Percentiles rank a stretch among this genome's conserved stretches.
Evolutionary conservation across 2,113 vertebrate genomes (phyloP).

Genomic region (Zosterops hypoxanthus): DNA sequence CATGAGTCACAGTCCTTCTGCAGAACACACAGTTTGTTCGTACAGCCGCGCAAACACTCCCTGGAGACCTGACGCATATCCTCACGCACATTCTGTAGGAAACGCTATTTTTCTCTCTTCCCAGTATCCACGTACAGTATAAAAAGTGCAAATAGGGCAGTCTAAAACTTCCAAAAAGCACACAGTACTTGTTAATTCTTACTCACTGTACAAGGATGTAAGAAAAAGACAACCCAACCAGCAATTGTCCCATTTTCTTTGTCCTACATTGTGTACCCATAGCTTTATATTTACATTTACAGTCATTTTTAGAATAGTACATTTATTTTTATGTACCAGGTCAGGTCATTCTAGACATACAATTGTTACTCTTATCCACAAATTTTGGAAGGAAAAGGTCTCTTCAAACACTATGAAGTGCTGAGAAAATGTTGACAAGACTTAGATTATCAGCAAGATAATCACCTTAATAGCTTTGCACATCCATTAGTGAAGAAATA

Average conservation of each 20-base stretch:
- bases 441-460: not conserved
- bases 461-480: not conserved
- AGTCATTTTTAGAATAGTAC: constrained; percentile 11
- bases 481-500: not conserved
- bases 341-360: constrained; percentile 3
- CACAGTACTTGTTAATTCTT: not conserved
- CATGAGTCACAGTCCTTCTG: not conserved
- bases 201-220: not conserved
- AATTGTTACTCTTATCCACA: not conserved
- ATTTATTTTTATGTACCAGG: constrained; percentile 27
- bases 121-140: not conserved
- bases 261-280: not conserved
- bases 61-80: not conserved
- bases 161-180: not conserved
- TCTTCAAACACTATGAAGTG: not conserved
- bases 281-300: not conserved
- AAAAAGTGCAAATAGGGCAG: not conserved
- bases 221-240: not conserved
- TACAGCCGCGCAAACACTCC: not conserved
- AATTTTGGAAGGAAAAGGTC: not conserved
- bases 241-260: not conserved
- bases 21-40: not conserved
- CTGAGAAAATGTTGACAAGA: constrained; percentile 7
- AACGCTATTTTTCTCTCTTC: not conserved
- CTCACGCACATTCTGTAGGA: not conserved